phyloP scores from a whole-genome alignment of 2,113 vertebrate species.

The Oreocharis arfaki region DNA sequence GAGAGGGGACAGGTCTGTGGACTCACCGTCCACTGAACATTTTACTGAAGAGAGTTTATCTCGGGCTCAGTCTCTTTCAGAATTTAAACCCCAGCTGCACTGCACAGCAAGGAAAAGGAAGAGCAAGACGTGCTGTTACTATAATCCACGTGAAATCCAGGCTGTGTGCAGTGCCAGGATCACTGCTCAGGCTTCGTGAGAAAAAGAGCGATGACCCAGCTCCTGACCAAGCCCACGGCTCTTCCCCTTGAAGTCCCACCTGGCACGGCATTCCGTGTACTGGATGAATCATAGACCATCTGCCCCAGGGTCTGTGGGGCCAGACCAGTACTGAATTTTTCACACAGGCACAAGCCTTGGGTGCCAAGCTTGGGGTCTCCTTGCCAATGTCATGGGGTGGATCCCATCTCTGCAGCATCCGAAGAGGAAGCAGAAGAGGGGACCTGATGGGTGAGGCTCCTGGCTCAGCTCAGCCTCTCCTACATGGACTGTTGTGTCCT shows the following conservation, averaged over 20 bases:
- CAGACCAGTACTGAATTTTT: rapidly evolving
- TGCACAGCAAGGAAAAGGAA: background rate
- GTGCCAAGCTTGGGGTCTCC: background rate
- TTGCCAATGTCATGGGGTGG: rapidly evolving
- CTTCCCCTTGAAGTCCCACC: background rate
- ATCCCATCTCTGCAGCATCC: background rate
- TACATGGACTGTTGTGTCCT: background rate
- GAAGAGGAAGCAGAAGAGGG: background rate
- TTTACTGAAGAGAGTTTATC: background rate
- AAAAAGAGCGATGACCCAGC: rapidly evolving
- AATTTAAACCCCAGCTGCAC: background rate
- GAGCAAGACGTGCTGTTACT: background rate
- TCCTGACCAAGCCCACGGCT: rapidly evolving
- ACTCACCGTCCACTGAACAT: background rate
- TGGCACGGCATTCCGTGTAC: rapidly evolving
- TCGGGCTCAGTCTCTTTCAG: background rate
- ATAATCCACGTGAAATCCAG: background rate
- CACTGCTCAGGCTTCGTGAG: background rate
- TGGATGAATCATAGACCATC: rapidly evolving
- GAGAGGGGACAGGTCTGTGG: background rate
- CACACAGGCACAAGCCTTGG: background rate
- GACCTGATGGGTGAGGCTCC: background rate
- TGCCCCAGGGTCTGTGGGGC: background rate
- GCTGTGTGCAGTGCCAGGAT: background rate
- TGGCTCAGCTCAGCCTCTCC: background rate